Percentiles rank a stretch among this genome's conserved stretches.
Conservation (phyloP, 2,113 vertebrate genomes). For the Amia ocellicauda region DNA sequence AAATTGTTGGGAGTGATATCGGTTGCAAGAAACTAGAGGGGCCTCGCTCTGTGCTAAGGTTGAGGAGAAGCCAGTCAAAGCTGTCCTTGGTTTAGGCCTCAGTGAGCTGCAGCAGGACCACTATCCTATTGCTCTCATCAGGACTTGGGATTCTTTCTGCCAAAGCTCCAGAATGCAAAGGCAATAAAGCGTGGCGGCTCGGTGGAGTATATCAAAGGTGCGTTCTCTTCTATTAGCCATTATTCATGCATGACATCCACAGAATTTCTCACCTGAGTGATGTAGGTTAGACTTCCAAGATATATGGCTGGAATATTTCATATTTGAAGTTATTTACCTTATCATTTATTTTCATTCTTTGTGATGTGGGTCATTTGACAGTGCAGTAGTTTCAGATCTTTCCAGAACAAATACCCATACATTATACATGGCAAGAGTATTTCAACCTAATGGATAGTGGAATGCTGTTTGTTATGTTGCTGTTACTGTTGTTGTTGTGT, state of each 20-base stretch:
- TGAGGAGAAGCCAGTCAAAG: too few relatives aligned
- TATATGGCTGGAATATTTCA: conserved; percentile 52
- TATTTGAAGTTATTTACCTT: conserved; percentile 58
- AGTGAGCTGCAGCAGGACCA: too few relatives aligned
- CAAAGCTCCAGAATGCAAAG: conserved; percentile 28
- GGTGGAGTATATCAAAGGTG: conserved; percentile 39
- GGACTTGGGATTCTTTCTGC: conserved; percentile 1
- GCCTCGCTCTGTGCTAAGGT: too few relatives aligned
- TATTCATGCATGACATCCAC: conserved; percentile 49
- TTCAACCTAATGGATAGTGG: conserved; percentile 17
- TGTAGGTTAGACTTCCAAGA: conserved; percentile 43
- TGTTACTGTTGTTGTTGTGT: too few relatives aligned
- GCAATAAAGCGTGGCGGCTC: conserved; percentile 32
- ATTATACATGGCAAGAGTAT: conserved; percentile 41
- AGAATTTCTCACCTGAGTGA: conserved; percentile 59
- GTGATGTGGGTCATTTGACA: conserved; percentile 60
- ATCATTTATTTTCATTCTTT: conserved; percentile 61
- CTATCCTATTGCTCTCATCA: neutral
- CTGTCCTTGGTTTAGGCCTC: too few relatives aligned
- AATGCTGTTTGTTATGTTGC: conserved; percentile 19
- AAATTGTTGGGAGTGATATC: too few relatives aligned
- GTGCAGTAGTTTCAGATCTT: conserved; percentile 51
- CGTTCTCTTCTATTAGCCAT: conserved; percentile 39
- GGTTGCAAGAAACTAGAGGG: too few relatives aligned
- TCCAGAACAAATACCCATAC: conserved; percentile 45